Conservation (phyloP, 1,140 invertebrate genomes). For the Oedothorax gibbosus region DNA sequence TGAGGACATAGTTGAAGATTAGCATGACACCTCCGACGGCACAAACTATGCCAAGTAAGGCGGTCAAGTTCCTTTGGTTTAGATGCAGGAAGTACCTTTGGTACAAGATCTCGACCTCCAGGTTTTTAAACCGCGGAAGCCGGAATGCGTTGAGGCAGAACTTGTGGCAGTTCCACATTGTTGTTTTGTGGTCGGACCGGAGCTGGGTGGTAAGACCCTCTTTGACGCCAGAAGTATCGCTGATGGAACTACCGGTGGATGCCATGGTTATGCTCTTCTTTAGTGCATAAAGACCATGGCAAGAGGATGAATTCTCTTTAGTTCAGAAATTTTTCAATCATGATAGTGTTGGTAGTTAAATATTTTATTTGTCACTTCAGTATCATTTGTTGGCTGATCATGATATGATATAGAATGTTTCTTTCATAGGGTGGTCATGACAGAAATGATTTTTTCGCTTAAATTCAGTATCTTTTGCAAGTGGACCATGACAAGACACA, state of each 20-base stretch:
- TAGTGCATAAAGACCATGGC: no score
- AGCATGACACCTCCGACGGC: constrained; percentile 76
- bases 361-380: no score
- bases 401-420: no score
- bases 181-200: constrained; percentile 37
- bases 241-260: constrained; percentile 47
- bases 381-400: no score
- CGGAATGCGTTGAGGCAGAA: constrained; percentile 58
- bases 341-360: no score
- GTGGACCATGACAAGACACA: no score
- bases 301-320: no score
- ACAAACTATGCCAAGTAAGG: constrained; percentile 81
- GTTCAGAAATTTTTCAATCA: no score
- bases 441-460: no score
- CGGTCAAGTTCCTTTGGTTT: constrained; percentile 90
- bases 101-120: constrained; percentile 87
- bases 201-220: constrained; percentile 10
- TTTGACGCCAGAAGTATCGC: constrained; percentile 52
- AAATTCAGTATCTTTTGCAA: no score
- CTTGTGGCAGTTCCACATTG: constrained; percentile 51
- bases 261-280: constrained; percentile 14
- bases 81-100: constrained; percentile 92
- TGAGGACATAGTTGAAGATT: constrained; percentile 68
- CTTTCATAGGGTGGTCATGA: no score
- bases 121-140: constrained; percentile 59